Conservation (phyloP, 2,113 vertebrate species). For the Plestiodon gilberti region DNA sequence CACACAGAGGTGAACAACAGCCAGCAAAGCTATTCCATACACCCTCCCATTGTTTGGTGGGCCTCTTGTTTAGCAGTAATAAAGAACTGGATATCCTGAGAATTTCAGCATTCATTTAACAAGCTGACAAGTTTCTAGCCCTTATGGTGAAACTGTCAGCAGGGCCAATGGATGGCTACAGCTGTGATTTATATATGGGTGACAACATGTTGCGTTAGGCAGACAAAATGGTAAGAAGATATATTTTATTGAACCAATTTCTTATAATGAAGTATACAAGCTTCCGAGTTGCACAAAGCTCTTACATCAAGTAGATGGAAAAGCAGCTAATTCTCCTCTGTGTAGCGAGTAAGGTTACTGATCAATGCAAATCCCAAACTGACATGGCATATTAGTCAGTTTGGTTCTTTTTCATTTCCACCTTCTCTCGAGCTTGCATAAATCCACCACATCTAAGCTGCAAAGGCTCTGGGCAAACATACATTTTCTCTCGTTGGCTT, state of each 20-base stretch:
- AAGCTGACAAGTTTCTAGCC: not conserved
- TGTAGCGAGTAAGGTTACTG: not conserved
- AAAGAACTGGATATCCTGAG: not conserved
- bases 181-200: not conserved
- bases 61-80: not conserved
- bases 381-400: not conserved
- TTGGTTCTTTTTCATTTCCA: not conserved
- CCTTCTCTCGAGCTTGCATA: constrained; percentile 32
- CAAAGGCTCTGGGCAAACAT: not conserved
- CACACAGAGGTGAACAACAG: not conserved
- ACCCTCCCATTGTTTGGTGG: too few species aligned
- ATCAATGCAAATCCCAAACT: not conserved
- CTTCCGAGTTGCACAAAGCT: not conserved
- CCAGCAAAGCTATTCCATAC: not conserved
- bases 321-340: not conserved
- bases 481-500: constrained; percentile 36
- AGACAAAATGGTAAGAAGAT: too few species aligned
- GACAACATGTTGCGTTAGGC: too few species aligned
- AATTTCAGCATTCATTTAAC: not conserved
- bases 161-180: not conserved
- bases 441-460: constrained; percentile 1
- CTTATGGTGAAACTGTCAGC: not conserved
- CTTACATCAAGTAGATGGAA: not conserved
- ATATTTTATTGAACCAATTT: too few species aligned
- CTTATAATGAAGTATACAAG: not conserved